Conservation (phyloP, 2,113 vertebrate species). For the Datnioides undecimradiatus region DNA sequence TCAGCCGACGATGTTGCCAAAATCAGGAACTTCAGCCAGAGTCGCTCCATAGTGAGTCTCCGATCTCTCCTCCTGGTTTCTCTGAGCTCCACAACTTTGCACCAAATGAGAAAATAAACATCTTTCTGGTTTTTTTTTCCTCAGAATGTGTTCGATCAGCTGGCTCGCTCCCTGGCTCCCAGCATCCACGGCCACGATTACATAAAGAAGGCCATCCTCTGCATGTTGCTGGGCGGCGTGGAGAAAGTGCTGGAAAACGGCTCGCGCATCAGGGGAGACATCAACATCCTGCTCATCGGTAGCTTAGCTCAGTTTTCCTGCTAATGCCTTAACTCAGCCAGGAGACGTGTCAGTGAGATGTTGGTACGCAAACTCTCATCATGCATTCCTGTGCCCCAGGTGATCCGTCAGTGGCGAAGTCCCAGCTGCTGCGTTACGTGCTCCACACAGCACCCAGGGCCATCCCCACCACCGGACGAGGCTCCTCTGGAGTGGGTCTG, state of each 20-base stretch:
- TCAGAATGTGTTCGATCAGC: slow-evolving; percentile 93
- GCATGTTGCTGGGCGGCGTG: slow-evolving; percentile 95
- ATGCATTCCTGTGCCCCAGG: slow-evolving; percentile 77
- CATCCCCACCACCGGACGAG: slow-evolving; percentile 95
- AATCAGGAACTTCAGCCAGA: slow-evolving; percentile 94
- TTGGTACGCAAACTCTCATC: not conserved
- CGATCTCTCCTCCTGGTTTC: fast-evolving
- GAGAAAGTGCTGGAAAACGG: slow-evolving; percentile 96
- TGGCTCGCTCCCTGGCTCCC: slow-evolving; percentile 92
- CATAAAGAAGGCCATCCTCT: slow-evolving; percentile 98
- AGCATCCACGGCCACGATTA: slow-evolving; percentile 97
- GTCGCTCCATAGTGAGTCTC: slow-evolving; percentile 86
- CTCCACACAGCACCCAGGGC: slow-evolving; percentile 93
- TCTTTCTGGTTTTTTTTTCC: too few relatives aligned
- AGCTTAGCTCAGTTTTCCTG: not conserved
- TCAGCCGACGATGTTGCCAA: slow-evolving; percentile 92
- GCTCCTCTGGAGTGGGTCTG: slow-evolving; percentile 95
- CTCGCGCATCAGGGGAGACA: slow-evolving; percentile 95
- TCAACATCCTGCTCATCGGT: slow-evolving; percentile 98
- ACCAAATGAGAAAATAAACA: not conserved
- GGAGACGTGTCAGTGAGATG: not conserved
- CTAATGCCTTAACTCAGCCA: not conserved
- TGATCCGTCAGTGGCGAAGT: slow-evolving; percentile 97
- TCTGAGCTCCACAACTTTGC: too few relatives aligned
- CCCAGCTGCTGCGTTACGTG: slow-evolving; percentile 95